These are phyloP conservation scores for Aphodius sticticus DNA, from an alignment of 2,888 invertebrate genomes.

Conservation along the genomic window DNA sequence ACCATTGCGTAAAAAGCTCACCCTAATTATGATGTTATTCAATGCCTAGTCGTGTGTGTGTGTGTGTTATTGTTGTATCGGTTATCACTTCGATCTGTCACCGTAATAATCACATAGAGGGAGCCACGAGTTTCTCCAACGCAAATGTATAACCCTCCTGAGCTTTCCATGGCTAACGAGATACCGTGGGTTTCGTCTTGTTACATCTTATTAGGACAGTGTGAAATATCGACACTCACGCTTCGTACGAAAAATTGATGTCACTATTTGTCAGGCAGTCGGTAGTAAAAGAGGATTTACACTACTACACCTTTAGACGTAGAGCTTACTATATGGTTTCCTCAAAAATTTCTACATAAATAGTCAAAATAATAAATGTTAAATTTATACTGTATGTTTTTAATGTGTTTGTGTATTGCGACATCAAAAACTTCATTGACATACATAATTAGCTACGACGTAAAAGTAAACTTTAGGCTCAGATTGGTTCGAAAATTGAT, in stretches of 20 bases:
- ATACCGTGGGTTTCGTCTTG: neutral
- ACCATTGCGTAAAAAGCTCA: neutral
- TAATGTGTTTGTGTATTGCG: no score
- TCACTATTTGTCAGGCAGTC: neutral
- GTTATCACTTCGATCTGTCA: neutral
- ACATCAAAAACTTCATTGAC: no score
- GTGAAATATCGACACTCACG: neutral
- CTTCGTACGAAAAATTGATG: neutral
- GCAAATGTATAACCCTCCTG: neutral
- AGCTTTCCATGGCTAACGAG: neutral
- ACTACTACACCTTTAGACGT: no score
- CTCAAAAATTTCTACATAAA: neutral
- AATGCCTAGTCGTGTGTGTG: neutral
- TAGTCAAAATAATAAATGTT: neutral
- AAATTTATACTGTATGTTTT: no score
- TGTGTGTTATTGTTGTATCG: neutral
- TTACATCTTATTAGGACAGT: neutral
- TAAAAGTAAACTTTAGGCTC: no score
- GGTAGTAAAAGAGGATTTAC: no score
- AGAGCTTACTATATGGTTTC: no score
- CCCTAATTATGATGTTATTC: neutral
- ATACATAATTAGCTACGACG: no score
- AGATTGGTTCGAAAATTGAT: no score
- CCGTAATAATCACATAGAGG: neutral
- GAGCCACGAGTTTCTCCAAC: neutral